Conservation (phyloP, 2,797 vertebrate species). For the Orientallactaga sibirica region DNA sequence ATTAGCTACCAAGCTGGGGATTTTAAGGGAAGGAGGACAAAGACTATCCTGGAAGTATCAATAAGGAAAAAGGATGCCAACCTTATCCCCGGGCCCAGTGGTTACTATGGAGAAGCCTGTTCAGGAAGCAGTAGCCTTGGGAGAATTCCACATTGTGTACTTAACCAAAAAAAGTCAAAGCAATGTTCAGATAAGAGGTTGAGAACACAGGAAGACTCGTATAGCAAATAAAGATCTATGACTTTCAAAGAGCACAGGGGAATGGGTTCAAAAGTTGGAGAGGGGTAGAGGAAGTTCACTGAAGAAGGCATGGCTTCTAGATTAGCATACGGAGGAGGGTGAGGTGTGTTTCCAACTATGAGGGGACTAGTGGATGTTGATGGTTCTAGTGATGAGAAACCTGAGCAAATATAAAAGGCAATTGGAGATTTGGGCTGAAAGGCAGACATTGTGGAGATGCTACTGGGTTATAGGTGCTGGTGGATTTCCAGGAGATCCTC, state of each 20-base stretch:
- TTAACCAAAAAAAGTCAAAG: background rate
- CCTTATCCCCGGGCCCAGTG: background rate
- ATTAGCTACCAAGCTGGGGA: background rate
- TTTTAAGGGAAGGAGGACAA: background rate
- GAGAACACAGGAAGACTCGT: background rate
- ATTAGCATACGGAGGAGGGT: background rate
- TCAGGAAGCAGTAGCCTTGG: background rate
- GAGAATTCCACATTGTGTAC: background rate
- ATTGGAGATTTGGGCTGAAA: background rate
- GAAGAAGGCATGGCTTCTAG: background rate
- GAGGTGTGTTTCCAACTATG: background rate
- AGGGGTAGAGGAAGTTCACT: background rate
- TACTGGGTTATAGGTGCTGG: background rate
- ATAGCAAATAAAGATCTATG: background rate
- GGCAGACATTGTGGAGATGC: background rate
- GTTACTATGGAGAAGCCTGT: background rate
- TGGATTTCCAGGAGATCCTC: background rate
- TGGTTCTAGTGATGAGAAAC: background rate
- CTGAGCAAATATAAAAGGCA: background rate
- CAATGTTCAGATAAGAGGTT: constrained; percentile 7
- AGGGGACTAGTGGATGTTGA: background rate
- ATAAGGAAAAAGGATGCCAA: background rate
- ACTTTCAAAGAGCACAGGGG: background rate
- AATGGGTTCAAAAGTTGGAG: constrained; percentile 12
- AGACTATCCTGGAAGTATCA: background rate